Percentiles rank a stretch among this genome's conserved stretches.
Conservation (phyloP, 2,888 invertebrate genomes). For the Ellobium chinense region DNA sequence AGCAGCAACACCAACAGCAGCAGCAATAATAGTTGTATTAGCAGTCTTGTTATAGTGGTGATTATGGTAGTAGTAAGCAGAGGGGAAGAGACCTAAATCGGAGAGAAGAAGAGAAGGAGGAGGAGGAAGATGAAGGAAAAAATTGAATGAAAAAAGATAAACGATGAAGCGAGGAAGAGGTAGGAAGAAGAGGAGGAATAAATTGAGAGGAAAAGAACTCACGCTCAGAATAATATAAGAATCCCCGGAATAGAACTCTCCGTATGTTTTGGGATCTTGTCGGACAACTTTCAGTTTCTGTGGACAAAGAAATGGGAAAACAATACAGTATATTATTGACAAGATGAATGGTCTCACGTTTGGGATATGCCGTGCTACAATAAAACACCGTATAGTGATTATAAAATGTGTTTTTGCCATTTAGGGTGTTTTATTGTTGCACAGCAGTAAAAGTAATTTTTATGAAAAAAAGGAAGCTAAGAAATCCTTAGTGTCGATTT, state of each 20-base stretch:
- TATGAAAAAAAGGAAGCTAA: no score
- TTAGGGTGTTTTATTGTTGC: no score
- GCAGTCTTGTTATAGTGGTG: no score
- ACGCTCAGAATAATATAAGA: conserved; percentile 83
- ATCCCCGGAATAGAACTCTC: conserved; percentile 79
- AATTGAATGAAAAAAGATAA: not conserved
- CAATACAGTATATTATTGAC: not conserved
- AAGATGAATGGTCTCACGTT: no score
- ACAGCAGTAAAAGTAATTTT: no score
- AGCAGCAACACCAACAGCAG: no score
- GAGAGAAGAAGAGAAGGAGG: not conserved
- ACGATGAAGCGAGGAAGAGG: not conserved
- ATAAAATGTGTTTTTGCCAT: no score
- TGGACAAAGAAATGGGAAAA: not conserved
- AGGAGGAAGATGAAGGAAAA: not conserved
- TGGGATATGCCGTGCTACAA: no score
- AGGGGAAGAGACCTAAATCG: not conserved
- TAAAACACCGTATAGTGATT: no score
- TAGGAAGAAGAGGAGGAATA: not conserved
- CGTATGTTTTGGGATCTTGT: conserved; percentile 73
- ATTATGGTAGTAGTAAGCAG: no score
- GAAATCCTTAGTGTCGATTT: no score
- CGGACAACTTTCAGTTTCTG: conserved; percentile 57
- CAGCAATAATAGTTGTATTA: no score
- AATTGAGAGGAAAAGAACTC: conserved; percentile 76